Evolutionary conservation across 2,797 vertebrate species (phyloP), one percentile per base, ranked within the genome.

Genomic region (Alectoris magna): DNA sequence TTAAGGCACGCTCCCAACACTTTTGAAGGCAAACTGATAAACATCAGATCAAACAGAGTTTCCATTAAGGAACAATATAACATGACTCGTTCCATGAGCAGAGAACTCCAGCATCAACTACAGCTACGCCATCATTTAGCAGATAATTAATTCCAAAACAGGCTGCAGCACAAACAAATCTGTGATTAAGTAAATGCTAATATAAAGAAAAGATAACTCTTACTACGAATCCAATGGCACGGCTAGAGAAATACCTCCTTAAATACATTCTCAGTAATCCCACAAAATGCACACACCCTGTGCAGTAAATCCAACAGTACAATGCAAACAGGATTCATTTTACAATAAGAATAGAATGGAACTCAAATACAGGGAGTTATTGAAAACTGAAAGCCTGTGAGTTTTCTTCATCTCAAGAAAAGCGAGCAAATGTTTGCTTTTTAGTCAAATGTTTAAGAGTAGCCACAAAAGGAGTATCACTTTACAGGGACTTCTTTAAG

Each of bases 41-140:
- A 66, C 59, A 48, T 3, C 34, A 80, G 53, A 75, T 53, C 60
- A 84, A 79, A 86, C 12, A 49, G 53, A 7, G 0, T 29, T 76
- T 41, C 74, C 58, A 66, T 48, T 46, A 64, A 70, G 4, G 38
- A 46, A 48, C 69, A 62, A 39, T 0, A 31, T 5, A 55, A 17
- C 36, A 58, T 41, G 7, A 4, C 9, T 38, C 75, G 27, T 53
- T 85, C 75, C 72, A 53, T 0, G 0, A 89, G 34, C 78, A 81
- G 67, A 74, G 1, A 0, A 34, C 64, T 74, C 44, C 19, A 0
- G 0, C 9, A 0, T 7, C 4, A 88, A 19, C 56, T 26, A 64
- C 56, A 60, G 80, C 73, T 21, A 70, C n/a, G 26, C 31, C 64
- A 73, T 49, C 34, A 17, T 29, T 82, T 87, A 79, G 41, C 29